Evolutionary conservation across 2,888 invertebrate genomes (phyloP), one percentile per base, ranked within the genome.

Genomic region (Thecophora atra): DNA sequence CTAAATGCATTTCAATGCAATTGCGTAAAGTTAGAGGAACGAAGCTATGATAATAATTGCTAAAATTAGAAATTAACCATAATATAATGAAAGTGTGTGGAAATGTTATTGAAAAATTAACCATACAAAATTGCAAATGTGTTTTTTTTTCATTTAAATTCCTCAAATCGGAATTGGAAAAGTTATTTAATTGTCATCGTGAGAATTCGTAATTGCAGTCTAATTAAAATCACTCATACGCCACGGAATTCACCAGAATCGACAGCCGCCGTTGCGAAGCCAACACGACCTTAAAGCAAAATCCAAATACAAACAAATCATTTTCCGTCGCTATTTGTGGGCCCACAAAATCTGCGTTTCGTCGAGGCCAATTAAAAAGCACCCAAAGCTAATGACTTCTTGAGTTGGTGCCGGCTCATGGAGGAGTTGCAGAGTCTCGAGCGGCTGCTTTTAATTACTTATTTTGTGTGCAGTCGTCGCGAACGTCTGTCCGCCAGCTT

Each of bases 371-470:
- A 47, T 47, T 47, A 47, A 47, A n/a, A 47, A 47, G 47, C 47
- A n/a, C n/a, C 47, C 11, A n/a, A 11, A 37, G 37, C 37, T n/a
- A 37, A 37, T 37, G 37, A 37, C 37, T 37, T 37, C 37, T 47
- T 47, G 5, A 17, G 5, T 47, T 47, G 15, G 17, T 47, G 15
- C n/a, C 13, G 11, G 15, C 15, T 47, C 17, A 47, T 37, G 7
- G 37, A 37, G 37, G 37, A 37, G n/a, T n/a, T n/a, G n/a, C n/a
- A 37, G 37, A 37, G 7, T 1, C 47, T 47, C 17, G n/a, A 47
- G 47, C 13, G 47, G n/a, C 47, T 37, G 47, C 28, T 26, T 28
- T 60, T 60, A 60, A 60, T 60, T 60, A 60, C 30, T 60, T 60
- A 56, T 60, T 60, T 60, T 60, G 60, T 60, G 13, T 19, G 2